phyloP scores from a whole-genome alignment of 2,113 vertebrate genomes.

The Anoura caudifer region DNA sequence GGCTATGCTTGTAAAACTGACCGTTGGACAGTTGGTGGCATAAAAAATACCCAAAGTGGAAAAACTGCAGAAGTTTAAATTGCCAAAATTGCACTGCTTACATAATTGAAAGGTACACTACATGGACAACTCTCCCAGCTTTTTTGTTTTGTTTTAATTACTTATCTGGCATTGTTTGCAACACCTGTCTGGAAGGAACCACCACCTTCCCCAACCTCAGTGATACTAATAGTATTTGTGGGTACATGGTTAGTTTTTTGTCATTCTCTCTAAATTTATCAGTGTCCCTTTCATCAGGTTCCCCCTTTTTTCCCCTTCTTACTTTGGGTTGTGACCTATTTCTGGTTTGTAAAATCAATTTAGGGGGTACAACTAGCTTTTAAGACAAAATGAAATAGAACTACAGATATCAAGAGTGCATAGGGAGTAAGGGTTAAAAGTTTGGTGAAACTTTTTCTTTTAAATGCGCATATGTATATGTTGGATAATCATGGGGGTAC shows the following conservation, averaged over 20 bases:
- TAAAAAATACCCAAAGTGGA: background rate
- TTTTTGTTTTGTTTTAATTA: background rate
- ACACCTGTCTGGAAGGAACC: background rate
- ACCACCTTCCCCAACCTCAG: background rate
- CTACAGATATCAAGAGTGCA: background rate
- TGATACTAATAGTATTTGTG: background rate
- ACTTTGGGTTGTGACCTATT: background rate
- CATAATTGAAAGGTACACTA: background rate
- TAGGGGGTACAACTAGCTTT: background rate
- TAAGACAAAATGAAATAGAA: background rate
- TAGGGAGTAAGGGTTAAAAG: background rate
- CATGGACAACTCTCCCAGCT: background rate
- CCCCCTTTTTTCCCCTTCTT: background rate
- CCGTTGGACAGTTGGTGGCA: background rate
- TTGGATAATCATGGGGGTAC: background rate
- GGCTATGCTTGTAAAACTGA: background rate
- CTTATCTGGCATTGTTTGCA: background rate
- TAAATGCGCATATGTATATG: background rate
- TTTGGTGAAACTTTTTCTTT: background rate
- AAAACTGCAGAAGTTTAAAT: background rate
- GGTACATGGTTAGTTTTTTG: background rate
- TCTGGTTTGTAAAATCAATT: slow-evolving; percentile 18
- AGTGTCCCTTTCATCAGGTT: background rate
- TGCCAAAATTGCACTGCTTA: background rate
- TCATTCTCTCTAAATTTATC: background rate